Conservation (phyloP, 2,888 invertebrate genomes). For the Actias luna region DNA sequence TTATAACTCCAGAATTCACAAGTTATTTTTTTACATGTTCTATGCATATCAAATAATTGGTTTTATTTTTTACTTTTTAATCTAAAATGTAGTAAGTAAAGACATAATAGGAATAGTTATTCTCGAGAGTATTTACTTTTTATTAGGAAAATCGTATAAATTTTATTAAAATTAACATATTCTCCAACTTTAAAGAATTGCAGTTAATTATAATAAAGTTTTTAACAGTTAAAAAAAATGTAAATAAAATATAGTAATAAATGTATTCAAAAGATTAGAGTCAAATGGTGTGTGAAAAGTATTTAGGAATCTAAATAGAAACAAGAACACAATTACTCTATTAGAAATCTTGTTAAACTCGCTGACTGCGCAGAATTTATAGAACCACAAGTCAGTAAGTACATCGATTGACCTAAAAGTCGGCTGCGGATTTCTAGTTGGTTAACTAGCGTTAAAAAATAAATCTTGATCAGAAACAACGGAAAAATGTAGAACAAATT, state of each 20-base stretch:
- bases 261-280: neutral
- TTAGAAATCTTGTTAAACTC: conserved; percentile 7
- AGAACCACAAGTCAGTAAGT: neutral
- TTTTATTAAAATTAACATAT: too few species aligned
- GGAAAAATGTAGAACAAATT: neutral
- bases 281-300: neutral
- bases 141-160: too few species aligned
- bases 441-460: neutral
- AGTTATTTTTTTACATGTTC: too few species aligned
- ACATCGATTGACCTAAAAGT: conserved; percentile 4
- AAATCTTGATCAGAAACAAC: conserved; percentile 4
- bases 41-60: too few species aligned
- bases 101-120: neutral
- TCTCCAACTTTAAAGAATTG: too few species aligned
- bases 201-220: too few species aligned
- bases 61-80: too few species aligned
- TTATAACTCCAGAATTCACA: neutral
- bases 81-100: neutral
- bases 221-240: neutral
- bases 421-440: neutral
- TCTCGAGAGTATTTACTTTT: neutral
- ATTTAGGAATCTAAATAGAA: neutral
- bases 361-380: conserved; percentile 1
- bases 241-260: neutral
- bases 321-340: neutral